Base-by-base conservation (phyloP, 1,140 invertebrate species). In the Platyscapa corneri region DNA sequence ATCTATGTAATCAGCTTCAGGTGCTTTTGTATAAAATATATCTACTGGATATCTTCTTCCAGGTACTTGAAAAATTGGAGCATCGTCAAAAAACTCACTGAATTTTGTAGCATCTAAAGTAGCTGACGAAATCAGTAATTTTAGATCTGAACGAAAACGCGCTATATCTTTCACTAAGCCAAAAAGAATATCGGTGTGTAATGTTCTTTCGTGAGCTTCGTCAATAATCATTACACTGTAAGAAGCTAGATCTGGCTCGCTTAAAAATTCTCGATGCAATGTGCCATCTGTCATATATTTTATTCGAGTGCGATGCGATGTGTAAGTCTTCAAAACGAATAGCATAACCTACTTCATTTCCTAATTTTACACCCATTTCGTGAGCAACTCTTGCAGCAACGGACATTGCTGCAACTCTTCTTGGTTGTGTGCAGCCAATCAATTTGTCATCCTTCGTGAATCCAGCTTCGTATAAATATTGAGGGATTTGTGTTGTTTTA, bases 201-300 rank as follows among this genome's bases (percentile, higher is more conserved):
- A 94, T 0, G 99, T 99, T 72, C 99, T 93, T 92, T 99, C 99
- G 93, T 99, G 99, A 89, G 99, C 99, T 94, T 99, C 99, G 92
- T 99, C 99, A 91, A 99, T 99, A 86, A 99, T 99, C 96, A 99
- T 97, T 0, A 99, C 98, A 94, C 97, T 96, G 92, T 99, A 99
- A 3, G 96, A 96, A 67, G 96, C 96, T 39, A 99, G 94, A 94
- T 99, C 98, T 0, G 99, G 99, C 93, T 99, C 99, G 83, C 97
- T 97, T 3, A 99, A 94, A 93, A 99, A 99, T 94, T 99, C 99
- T 90, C 99, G 94, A 75, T 99, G 96, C 72, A 99, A 92, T 90
- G 99, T 99, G 91, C 99, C 99, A 94, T 99, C 99, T 67, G 99
- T 99, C 99, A 99, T 99, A 90, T 99, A 99, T 93, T 99, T 99